phyloP scores from a whole-genome alignment of 2,113 vertebrate species.

The Etia nguti region DNA sequence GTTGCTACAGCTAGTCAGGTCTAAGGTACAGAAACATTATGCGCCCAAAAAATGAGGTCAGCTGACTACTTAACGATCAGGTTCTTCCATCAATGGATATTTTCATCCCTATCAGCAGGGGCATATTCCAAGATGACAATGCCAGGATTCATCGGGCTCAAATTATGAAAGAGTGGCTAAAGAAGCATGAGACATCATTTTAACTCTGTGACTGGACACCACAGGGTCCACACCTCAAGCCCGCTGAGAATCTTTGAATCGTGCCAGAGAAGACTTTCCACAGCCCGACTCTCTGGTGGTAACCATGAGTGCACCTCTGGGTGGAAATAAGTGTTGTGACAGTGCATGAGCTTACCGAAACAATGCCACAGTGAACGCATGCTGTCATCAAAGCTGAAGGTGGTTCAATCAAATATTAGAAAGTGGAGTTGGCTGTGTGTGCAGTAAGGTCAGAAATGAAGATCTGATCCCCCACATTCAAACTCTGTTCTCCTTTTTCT shows the following conservation, averaged over 20 bases:
- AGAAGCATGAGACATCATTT: neutral
- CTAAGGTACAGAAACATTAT: neutral
- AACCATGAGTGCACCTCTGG: too few relatives aligned
- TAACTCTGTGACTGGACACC: neutral
- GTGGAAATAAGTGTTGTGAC: too few relatives aligned
- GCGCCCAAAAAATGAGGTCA: neutral
- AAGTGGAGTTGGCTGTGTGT: too few relatives aligned
- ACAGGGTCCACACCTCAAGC: neutral
- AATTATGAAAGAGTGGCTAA: neutral
- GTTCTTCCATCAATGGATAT: neutral
- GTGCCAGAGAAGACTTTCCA: neutral
- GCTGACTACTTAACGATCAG: neutral
- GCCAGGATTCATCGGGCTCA: neutral
- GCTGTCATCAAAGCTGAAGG: too few relatives aligned
- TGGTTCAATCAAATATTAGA: too few relatives aligned
- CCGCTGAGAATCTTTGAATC: neutral
- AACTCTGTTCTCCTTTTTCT: too few relatives aligned
- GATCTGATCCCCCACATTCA: too few relatives aligned
- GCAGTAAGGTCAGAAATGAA: too few relatives aligned
- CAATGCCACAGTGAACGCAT: too few relatives aligned
- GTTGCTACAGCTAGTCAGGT: neutral
- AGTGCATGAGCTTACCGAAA: too few relatives aligned
- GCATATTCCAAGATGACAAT: neutral
- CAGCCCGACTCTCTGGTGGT: too few relatives aligned
- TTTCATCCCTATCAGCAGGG: neutral